Evolutionary conservation across 1,140 invertebrate species (phyloP).

Genomic region (Centruroides vittatus): DNA sequence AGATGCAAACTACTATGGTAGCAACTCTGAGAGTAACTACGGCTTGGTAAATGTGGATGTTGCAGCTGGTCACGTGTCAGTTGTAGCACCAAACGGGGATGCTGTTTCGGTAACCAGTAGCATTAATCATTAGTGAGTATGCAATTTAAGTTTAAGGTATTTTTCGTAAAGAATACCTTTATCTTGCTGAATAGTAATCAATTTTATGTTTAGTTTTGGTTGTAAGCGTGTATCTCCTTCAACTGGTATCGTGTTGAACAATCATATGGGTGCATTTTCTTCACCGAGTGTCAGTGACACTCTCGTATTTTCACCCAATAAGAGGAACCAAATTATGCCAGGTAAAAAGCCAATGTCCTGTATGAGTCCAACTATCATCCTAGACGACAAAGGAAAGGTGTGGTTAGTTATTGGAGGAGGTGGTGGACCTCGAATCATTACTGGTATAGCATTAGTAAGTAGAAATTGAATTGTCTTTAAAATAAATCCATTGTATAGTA

Average conservation of each 20-base stretch:
- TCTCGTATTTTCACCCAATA: slow-evolving; percentile 58
- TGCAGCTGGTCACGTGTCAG: slow-evolving; percentile 78
- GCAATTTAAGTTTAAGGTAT: no score
- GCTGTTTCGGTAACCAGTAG: slow-evolving; percentile 88
- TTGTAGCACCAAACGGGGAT: slow-evolving; percentile 71
- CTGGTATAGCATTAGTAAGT: slow-evolving; percentile 30
- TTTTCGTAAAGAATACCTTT: no score
- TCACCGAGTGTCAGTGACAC: slow-evolving; percentile 55
- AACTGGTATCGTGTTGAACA: slow-evolving; percentile 86
- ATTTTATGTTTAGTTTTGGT: slow-evolving; percentile 30
- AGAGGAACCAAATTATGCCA: slow-evolving; percentile 57
- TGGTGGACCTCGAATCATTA: slow-evolving; percentile 81
- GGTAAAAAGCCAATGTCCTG: slow-evolving; percentile 82
- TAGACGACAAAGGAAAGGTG: slow-evolving; percentile 52
- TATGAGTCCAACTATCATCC: slow-evolving; percentile 73
- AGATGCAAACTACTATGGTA: slow-evolving; percentile 49
- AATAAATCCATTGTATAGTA: no score
- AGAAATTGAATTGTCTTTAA: no score
- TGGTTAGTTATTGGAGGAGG: slow-evolving; percentile 70
- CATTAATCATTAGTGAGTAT: slow-evolving; percentile 72
- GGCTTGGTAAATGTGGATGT: slow-evolving; percentile 41
- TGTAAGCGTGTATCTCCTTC: slow-evolving; percentile 33
- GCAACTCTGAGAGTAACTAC: slow-evolving; percentile 22
- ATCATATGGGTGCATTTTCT: slow-evolving; percentile 92
- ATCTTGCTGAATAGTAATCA: no score